phyloP scores from a whole-genome alignment of 2,797 vertebrate species.

The Staurois parvus region DNA sequence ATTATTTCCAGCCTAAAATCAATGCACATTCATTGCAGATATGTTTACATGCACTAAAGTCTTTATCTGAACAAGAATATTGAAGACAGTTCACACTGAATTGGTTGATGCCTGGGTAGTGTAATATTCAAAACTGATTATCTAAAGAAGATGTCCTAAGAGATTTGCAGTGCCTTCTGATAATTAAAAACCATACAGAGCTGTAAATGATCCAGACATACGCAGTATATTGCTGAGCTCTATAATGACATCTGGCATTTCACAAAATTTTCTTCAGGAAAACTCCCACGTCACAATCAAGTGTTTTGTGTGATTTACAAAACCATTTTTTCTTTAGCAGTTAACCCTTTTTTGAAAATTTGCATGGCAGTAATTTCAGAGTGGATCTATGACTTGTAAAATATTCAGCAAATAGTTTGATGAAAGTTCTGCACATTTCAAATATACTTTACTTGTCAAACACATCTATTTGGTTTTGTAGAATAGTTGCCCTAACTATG shows the following conservation, averaged over 20 bases:
- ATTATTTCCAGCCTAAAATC: slow-evolving; percentile 52
- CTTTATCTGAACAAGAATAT: slow-evolving; percentile 40
- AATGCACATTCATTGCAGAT: slow-evolving; percentile 39
- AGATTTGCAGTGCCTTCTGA: slow-evolving; percentile 46
- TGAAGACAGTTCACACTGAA: slow-evolving; percentile 50
- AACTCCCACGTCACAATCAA: slow-evolving; percentile 60
- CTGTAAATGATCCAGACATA: slow-evolving; percentile 50
- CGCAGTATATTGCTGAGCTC: slow-evolving; percentile 26
- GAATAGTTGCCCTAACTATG: too few relatives aligned
- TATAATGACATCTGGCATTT: slow-evolving; percentile 62
- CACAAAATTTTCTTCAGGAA: slow-evolving; percentile 59
- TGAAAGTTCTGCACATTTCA: too few relatives aligned
- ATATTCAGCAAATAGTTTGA: too few relatives aligned
- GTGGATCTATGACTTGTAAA: background rate
- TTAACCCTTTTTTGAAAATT: slow-evolving; percentile 15
- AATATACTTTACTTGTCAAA: too few relatives aligned
- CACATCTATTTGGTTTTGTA: too few relatives aligned
- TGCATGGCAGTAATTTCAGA: background rate
- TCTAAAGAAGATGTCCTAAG: slow-evolving; percentile 55
- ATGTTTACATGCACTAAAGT: slow-evolving; percentile 30
- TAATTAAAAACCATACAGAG: slow-evolving; percentile 55
- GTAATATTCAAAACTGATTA: slow-evolving; percentile 45
- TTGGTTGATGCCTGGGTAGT: slow-evolving; percentile 29
- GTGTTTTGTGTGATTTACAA: slow-evolving; percentile 36
- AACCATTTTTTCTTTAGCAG: background rate